Evolutionary conservation across 2,888 invertebrate genomes (phyloP).

Genomic region (Pyrocoelia pectoralis): DNA sequence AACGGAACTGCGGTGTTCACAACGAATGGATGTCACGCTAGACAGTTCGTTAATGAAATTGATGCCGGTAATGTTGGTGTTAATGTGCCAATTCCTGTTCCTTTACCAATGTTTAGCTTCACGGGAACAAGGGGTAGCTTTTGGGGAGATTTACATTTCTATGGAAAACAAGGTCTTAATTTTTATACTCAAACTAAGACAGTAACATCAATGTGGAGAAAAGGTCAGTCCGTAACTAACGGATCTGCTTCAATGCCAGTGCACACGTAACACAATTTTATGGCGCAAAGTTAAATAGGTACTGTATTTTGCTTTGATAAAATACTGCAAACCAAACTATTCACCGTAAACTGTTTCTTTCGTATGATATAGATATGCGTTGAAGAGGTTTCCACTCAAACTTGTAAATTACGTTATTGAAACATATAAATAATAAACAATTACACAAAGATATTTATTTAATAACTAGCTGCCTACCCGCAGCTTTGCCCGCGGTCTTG

Average conservation of each 20-base stretch:
- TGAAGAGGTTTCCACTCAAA: too few relatives aligned
- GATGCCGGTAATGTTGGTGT: conserved; percentile 98
- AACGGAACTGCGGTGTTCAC: conserved; percentile 99
- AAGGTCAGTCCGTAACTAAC: conserved; percentile 50
- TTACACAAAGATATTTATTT: too few relatives aligned
- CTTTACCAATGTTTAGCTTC: conserved; percentile 99
- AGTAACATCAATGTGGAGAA: conserved; percentile 91
- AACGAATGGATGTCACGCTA: conserved; percentile 95
- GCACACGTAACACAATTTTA: conserved; percentile 42
- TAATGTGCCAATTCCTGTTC: conserved; percentile 98
- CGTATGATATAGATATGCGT: too few relatives aligned
- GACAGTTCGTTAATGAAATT: conserved; percentile 90
- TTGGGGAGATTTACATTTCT: conserved; percentile 96
- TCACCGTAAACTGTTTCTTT: too few relatives aligned
- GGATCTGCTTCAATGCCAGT: conserved; percentile 59
- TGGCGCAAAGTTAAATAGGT: too few relatives aligned
- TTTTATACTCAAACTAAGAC: conserved; percentile 99
- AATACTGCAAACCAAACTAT: too few relatives aligned
- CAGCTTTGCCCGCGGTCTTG: too few relatives aligned
- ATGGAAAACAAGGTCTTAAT: conserved; percentile 96
- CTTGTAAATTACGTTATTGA: too few relatives aligned
- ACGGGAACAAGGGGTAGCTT: conserved; percentile 97
- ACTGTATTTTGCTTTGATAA: too few relatives aligned
- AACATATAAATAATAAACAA: too few relatives aligned
- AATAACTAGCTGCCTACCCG: too few relatives aligned